These are phyloP conservation scores for Phrynocephalus forsythii DNA, from an alignment of 2,797 vertebrate genomes.

Conservation along the genomic window DNA sequence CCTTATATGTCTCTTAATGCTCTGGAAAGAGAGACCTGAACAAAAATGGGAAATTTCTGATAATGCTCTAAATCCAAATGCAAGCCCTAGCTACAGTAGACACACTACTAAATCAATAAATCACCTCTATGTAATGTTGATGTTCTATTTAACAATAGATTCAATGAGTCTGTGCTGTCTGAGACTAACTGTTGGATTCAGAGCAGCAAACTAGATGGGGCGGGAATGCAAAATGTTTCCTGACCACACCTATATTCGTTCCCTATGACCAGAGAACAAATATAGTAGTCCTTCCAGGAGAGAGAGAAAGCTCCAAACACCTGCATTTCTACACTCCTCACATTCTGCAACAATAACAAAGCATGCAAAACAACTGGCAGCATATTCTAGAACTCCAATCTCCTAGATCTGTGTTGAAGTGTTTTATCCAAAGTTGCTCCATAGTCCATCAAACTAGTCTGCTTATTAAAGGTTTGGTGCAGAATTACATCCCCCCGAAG, in stretches of 20 bases:
- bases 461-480: neutral
- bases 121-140: too few relatives aligned
- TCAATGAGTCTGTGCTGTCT: too few relatives aligned
- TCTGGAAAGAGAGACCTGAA: neutral
- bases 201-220: neutral
- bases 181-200: neutral
- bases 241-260: neutral
- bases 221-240: neutral
- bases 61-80: neutral
- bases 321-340: neutral
- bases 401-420: neutral
- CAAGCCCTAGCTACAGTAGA: neutral
- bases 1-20: neutral
- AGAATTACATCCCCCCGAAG: neutral
- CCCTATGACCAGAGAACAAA: neutral
- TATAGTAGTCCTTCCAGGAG: neutral
- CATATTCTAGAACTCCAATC: neutral
- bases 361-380: neutral
- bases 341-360: conserved; percentile 8
- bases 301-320: neutral
- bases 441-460: neutral
- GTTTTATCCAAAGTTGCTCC: neutral
- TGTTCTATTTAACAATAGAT: too few relatives aligned
- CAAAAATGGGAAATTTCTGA: neutral
- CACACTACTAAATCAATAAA: neutral